Evolutionary conservation across 2,888 invertebrate genomes (phyloP).

Genomic region (Zaprionus obscuricornis): DNA sequence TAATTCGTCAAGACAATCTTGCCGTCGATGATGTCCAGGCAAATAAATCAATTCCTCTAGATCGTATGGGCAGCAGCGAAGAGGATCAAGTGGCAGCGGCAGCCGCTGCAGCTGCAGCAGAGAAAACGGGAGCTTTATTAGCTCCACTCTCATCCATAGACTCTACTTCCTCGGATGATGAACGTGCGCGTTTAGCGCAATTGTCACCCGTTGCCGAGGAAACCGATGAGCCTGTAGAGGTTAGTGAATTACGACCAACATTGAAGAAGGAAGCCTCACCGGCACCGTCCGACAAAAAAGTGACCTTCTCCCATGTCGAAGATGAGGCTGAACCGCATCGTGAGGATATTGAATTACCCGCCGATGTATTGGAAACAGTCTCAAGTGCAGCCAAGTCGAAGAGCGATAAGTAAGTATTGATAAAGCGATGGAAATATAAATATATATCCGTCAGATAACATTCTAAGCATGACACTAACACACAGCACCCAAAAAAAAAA

Average conservation of each 20-base stretch:
- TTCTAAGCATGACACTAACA: constrained; percentile 53
- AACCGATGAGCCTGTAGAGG: constrained; percentile 65
- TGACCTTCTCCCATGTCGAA: constrained; percentile 84
- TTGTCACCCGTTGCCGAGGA: constrained; percentile 81
- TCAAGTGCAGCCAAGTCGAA: constrained; percentile 74
- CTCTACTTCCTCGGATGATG: constrained; percentile 83
- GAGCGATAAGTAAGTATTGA: constrained; percentile 84
- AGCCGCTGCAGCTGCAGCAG: constrained; percentile 33
- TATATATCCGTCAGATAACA: not conserved
- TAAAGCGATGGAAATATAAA: no score
- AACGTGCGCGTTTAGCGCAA: constrained; percentile 69
- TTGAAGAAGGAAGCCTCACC: constrained; percentile 84
- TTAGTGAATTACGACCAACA: constrained; percentile 65
- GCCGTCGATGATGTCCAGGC: constrained; percentile 85
- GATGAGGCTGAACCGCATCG: constrained; percentile 82
- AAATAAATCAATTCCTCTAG: constrained; percentile 75
- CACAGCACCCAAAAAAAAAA: constrained; percentile 23
- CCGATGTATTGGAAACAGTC: constrained; percentile 79
- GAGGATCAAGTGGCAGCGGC: constrained; percentile 73
- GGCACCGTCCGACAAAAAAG: constrained; percentile 83
- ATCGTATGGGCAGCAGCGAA: constrained; percentile 83
- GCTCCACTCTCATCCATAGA: constrained; percentile 83
- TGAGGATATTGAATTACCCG: constrained; percentile 82
- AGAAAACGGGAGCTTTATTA: constrained; percentile 52
- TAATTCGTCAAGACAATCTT: constrained; percentile 83